Base-by-base conservation (phyloP, 1,140 invertebrate species). In the Hestina assimilis region DNA sequence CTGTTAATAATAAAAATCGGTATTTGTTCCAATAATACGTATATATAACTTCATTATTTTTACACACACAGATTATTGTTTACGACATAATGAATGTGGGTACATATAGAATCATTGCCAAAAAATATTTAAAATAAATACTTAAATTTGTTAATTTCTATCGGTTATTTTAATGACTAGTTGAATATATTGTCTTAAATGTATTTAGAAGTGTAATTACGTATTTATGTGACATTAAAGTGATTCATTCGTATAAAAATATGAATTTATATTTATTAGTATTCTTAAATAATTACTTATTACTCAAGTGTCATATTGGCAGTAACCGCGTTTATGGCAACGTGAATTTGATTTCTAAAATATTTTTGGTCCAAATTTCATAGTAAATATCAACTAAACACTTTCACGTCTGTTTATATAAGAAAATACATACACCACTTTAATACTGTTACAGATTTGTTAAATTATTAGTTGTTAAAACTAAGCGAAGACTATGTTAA, bases 311-410 rank as follows among this genome's bases (percentile, higher is more conserved):
- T 84, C 79, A 82, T 83, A 81, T 79, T 86, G 81, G 79, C 83
- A 84, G 83, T 87, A 79, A 78, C 59, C 70, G 68, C 72, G 67
- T 75, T 78, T 83, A 85, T 83, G 83, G 83, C 82, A 87, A 83
- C 80, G 77, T 81, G 78, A 85, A 85, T 83, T 83, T 83, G 77
- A 78, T 70, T 83, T 79, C 69, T 80, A 79, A 75, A 69, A 83
- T 83, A 84, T 85, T 85, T 87, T 87, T 87, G 82, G 84, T 84
- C 82, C 84, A 79, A 87, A 78, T 77, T 83, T 79, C 55, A 71
- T 74, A 79, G 62, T 73, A 74, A 7, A 11, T 38, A 38, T 65
- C 63, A 75, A 77, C 66, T 59, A 69, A 77, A 38, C 61, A 71
- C 69, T 69, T 75, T 75, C 79, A 80, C 69, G 63, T 69, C 64